Conservation (phyloP, 2,797 vertebrate genomes). For the Pseudomugil tenellus region DNA sequence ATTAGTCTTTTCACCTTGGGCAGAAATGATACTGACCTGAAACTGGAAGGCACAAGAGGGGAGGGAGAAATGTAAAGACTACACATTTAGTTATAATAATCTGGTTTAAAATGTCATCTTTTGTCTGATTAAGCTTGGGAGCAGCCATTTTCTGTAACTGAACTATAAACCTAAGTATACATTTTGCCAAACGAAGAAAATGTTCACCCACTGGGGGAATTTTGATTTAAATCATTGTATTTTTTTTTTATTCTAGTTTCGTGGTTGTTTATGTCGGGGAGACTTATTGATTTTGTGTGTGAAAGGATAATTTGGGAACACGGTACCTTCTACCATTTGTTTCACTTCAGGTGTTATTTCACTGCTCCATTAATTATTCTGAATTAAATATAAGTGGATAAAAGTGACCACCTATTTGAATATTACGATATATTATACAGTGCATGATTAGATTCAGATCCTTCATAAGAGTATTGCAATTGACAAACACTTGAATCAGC, state of each 20-base stretch:
- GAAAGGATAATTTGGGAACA: constrained; percentile 4
- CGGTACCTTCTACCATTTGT: constrained; percentile 10
- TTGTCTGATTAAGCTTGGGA: constrained; percentile 22
- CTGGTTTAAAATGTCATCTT: constrained; percentile 30
- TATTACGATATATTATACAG: not conserved
- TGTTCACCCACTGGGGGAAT: not conserved
- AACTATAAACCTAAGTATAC: constrained; percentile 12
- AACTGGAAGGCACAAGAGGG: constrained; percentile 78
- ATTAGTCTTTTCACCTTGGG: constrained; percentile 90
- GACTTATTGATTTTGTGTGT: not conserved
- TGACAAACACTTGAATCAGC: not conserved
- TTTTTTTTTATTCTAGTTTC: constrained; percentile 9
- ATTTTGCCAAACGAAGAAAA: constrained; percentile 50
- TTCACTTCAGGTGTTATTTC: constrained; percentile 1
- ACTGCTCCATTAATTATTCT: constrained; percentile 23
- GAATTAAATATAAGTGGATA: not conserved
- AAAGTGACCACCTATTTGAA: not conserved
- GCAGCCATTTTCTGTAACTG: not conserved
- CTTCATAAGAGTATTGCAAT: not conserved
- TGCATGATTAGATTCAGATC: not conserved
- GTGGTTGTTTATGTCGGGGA: constrained; percentile 9
- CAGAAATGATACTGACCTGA: constrained; percentile 87
- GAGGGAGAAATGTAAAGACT: constrained; percentile 70
- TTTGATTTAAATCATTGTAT: not conserved
- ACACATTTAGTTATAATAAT: constrained; percentile 7